phyloP scores from a whole-genome alignment of 2,113 vertebrate genomes.

The Pelusios castaneus region DNA sequence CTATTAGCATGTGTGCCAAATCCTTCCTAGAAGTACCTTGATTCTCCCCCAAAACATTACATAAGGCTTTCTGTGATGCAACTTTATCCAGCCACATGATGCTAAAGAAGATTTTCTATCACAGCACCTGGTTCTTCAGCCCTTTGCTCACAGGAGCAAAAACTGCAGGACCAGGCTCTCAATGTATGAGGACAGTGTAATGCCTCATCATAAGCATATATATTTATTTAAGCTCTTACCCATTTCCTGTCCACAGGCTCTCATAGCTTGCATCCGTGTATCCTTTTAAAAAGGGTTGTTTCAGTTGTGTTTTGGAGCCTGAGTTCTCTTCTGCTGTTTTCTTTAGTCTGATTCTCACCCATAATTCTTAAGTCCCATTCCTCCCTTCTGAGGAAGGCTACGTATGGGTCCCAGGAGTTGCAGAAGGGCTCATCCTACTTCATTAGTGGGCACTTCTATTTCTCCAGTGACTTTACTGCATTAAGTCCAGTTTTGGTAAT shows the following conservation, averaged over 20 bases:
- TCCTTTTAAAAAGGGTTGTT: background rate
- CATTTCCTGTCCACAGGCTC: background rate
- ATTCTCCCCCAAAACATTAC: accelerated
- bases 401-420: background rate
- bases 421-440: background rate
- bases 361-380: background rate
- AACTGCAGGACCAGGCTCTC: background rate
- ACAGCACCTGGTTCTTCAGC: background rate
- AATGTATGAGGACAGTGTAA: background rate
- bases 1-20: accelerated
- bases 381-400: conserved; percentile 20
- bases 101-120: background rate
- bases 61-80: background rate
- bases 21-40: background rate
- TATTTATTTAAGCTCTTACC: background rate
- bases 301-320: background rate
- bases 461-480: background rate
- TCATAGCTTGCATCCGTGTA: accelerated
- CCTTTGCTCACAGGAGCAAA: background rate
- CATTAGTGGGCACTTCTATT: conserved; percentile 22
- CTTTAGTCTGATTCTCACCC: background rate
- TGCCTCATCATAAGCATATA: background rate
- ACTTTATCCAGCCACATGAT: background rate
- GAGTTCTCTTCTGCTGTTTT: background rate
- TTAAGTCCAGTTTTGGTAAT: background rate